Conservation (phyloP, 2,888 invertebrate genomes). For the Parelbella ahira region DNA sequence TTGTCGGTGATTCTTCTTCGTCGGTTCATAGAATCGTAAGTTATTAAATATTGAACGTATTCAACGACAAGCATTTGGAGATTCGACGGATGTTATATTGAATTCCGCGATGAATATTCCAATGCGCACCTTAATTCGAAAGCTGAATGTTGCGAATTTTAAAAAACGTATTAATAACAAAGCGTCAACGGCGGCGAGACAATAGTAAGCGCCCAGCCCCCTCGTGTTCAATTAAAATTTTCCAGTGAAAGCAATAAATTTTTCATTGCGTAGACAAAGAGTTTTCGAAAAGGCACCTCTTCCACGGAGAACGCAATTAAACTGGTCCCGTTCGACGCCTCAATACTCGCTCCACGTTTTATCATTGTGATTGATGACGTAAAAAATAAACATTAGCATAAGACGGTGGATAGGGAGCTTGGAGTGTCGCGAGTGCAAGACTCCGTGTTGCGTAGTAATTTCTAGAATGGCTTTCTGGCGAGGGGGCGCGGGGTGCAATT, state of each 20-base stretch:
- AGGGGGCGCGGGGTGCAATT: slow-evolving; percentile 75
- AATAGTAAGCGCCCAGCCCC: slow-evolving; percentile 18
- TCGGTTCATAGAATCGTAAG: not conserved
- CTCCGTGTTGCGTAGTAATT: slow-evolving; percentile 76
- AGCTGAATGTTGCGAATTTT: slow-evolving; percentile 12
- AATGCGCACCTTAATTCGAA: too few species aligned
- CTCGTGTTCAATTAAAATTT: slow-evolving; percentile 59
- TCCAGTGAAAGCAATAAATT: slow-evolving; percentile 64
- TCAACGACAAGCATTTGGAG: not conserved
- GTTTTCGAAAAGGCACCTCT: slow-evolving; percentile 39
- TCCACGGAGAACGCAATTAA: slow-evolving; percentile 45
- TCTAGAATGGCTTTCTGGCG: slow-evolving; percentile 70
- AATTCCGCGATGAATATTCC: too few species aligned
- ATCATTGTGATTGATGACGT: slow-evolving; percentile 48
- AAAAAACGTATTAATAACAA: slow-evolving; percentile 11
- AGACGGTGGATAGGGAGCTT: slow-evolving; percentile 41
- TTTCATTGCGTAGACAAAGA: slow-evolving; percentile 61
- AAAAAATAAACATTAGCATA: slow-evolving; percentile 62
- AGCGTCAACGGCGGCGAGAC: slow-evolving; percentile 22
- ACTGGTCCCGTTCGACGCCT: slow-evolving; percentile 37
- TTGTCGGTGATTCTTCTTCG: slow-evolving; percentile 7
- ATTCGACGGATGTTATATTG: too few species aligned
- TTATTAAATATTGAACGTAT: too few species aligned
- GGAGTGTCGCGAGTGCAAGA: slow-evolving; percentile 56
- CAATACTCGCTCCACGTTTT: slow-evolving; percentile 31